These are phyloP conservation scores for Ophion ellenae DNA, from an alignment of 2,888 invertebrate species.

Conservation along the genomic window DNA sequence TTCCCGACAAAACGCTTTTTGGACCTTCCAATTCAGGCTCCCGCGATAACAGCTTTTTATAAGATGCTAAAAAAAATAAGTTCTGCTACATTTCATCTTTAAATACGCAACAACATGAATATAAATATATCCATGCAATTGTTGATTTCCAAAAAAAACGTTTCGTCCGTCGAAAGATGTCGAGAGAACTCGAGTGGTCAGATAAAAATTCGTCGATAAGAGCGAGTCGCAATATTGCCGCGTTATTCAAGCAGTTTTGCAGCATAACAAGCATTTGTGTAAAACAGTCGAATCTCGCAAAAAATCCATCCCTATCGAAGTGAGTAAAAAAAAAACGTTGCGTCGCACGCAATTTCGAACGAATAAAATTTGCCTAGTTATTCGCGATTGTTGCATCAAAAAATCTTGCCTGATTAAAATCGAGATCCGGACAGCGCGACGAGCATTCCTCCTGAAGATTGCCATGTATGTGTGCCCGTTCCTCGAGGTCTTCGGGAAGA, in stretches of 20 bases:
- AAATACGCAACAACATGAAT: too few relatives aligned
- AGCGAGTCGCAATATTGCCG: constrained; percentile 12
- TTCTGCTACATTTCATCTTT: too few relatives aligned
- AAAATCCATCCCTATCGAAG: too few relatives aligned
- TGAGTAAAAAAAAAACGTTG: background rate
- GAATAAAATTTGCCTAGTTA: background rate
- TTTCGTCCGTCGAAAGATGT: background rate
- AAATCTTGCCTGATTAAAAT: constrained; percentile 77
- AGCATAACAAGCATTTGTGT: background rate
- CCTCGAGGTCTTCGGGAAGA: constrained; percentile 76
- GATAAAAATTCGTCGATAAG: constrained; percentile 11
- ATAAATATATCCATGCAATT: background rate
- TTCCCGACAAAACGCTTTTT: too few relatives aligned
- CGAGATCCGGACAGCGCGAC: constrained; percentile 79
- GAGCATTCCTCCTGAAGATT: constrained; percentile 80
- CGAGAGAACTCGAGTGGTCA: background rate
- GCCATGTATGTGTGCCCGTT: constrained; percentile 67
- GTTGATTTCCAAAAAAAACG: background rate
- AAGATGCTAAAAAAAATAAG: too few relatives aligned
- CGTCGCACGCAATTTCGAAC: background rate
- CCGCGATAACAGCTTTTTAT: too few relatives aligned
- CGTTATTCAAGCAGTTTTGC: background rate
- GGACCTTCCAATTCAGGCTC: too few relatives aligned
- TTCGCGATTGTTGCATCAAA: background rate
- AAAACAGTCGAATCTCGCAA: background rate